Percentiles rank a stretch among this genome's conserved stretches.
These are phyloP conservation scores for Glossophaga mutica DNA, from an alignment of 2,797 vertebrate species.

Conservation along the genomic window DNA sequence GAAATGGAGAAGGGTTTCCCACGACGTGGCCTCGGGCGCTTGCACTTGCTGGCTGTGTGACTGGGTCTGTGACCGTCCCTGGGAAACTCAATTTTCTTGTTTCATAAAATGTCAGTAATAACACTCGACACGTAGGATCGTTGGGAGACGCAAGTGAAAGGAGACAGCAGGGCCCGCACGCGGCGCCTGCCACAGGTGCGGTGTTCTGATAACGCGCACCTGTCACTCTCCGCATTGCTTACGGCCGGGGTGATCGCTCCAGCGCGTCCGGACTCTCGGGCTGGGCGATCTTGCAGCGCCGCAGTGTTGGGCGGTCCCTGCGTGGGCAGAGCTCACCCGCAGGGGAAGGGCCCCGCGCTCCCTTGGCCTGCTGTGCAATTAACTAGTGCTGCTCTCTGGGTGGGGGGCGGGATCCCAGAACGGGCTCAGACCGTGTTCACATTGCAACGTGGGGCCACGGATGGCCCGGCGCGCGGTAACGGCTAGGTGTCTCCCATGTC, in stretches of 20 bases:
- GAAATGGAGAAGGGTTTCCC: neutral
- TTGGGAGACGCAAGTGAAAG: neutral
- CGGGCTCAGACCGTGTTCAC: slow-evolving; percentile 4
- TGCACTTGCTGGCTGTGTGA: neutral
- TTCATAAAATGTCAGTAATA: neutral
- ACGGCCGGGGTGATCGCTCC: neutral
- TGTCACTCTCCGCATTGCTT: neutral
- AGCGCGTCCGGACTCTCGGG: neutral
- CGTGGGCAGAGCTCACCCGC: neutral
- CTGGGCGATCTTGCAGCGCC: neutral
- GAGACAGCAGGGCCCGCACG: neutral
- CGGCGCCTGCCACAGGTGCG: neutral
- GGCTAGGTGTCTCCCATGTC: neutral
- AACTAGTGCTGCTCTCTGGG: slow-evolving; percentile 47
- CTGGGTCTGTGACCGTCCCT: neutral
- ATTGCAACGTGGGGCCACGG: slow-evolving; percentile 19
- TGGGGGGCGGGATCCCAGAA: slow-evolving; percentile 41
- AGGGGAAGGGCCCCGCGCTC: neutral
- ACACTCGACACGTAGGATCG: neutral
- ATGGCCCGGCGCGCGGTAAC: slow-evolving; percentile 18
- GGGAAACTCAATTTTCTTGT: slow-evolving; percentile 5
- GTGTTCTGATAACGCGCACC: neutral
- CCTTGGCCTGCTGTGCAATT: neutral
- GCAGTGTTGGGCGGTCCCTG: neutral
- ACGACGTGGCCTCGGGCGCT: neutral